Conservation (phyloP, 2,113 vertebrate genomes). For the Euleptes europaea region DNA sequence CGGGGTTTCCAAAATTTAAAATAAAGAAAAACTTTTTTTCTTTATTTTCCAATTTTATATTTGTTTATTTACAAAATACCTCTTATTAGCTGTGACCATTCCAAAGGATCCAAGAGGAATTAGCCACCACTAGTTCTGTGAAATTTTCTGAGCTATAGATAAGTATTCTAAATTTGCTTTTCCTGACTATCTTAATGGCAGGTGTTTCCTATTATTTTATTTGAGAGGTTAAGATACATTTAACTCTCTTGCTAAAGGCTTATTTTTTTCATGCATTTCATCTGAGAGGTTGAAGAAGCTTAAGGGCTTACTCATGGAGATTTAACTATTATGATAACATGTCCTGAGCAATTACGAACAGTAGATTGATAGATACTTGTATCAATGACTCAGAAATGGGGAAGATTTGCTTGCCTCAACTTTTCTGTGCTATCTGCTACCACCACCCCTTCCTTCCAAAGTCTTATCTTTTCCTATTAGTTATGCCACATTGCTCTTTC, state of each 20-base stretch:
- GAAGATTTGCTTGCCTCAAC: not conserved
- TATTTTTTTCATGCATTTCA: not conserved
- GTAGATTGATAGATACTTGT: not conserved
- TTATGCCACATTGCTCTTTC: not conserved
- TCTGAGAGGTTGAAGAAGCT: not conserved
- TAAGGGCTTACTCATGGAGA: not conserved
- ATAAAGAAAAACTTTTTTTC: too few species aligned
- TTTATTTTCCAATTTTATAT: too few species aligned
- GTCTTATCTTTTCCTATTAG: not conserved
- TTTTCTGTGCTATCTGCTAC: not conserved
- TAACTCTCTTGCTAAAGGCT: not conserved
- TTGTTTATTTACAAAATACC: too few species aligned
- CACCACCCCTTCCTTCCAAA: not conserved
- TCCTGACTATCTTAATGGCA: too few species aligned
- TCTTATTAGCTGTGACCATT: too few species aligned
- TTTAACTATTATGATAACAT: not conserved
- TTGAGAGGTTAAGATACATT: not conserved
- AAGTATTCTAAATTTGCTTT: not conserved
- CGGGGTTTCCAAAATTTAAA: not conserved
- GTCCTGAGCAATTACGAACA: not conserved
- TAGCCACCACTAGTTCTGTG: not conserved
- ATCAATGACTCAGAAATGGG: not conserved
- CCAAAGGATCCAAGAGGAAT: too few species aligned
- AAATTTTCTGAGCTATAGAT: not conserved
- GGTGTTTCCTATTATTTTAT: not conserved